Evolutionary conservation across 2,888 invertebrate species (phyloP).

Genomic region (Scaptomyza reducta): DNA sequence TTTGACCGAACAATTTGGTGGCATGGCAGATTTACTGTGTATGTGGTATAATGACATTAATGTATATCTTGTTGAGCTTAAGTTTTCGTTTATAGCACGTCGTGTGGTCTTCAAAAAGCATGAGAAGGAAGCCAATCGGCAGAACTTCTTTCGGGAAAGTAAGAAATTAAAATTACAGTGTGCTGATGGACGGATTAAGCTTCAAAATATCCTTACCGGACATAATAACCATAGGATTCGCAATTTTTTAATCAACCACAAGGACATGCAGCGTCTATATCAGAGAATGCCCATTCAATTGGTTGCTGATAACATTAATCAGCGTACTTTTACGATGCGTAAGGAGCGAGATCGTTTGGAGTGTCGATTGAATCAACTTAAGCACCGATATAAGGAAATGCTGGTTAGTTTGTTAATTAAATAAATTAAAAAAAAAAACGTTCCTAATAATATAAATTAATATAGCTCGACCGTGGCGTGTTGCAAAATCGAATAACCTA

Average conservation of each 20-base stretch:
- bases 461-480: conserved; percentile 70
- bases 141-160: conserved; percentile 58
- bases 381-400: conserved; percentile 68
- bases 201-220: conserved; percentile 75
- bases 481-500: conserved; percentile 82
- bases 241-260: conserved; percentile 80
- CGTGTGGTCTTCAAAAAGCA: conserved; percentile 70
- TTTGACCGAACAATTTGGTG: conserved; percentile 79
- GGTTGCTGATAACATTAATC: conserved; percentile 83
- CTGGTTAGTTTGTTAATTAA: conserved; percentile 58
- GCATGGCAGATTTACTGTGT: conserved; percentile 81
- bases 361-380: conserved; percentile 70
- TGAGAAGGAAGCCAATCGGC: conserved; percentile 74
- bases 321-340: conserved; percentile 82
- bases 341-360: conserved; percentile 82
- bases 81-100: conserved; percentile 57
- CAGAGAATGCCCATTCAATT: conserved; percentile 81
- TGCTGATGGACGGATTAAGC: conserved; percentile 77
- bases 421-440: too few species aligned
- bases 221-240: conserved; percentile 75
- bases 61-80: neutral
- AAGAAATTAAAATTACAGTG: conserved; percentile 76
- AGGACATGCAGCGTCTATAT: conserved; percentile 82
- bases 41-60: conserved; percentile 20
- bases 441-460: neutral